phyloP scores from a whole-genome alignment of 2,888 invertebrate species.

The Anodontia alba region DNA sequence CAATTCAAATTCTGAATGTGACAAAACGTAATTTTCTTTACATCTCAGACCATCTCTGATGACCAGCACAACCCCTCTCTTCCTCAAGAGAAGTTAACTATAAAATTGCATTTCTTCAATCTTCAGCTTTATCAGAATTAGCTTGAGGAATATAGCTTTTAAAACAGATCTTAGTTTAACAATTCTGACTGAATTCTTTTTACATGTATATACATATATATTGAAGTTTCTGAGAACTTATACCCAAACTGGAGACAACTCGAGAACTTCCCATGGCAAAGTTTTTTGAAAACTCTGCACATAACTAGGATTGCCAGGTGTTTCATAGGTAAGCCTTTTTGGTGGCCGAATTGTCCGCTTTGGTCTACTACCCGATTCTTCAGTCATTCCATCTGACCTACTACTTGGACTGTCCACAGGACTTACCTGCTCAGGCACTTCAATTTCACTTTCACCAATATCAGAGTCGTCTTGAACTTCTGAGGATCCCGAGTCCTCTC shows the following conservation, averaged over 20 bases:
- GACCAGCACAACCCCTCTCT: no score
- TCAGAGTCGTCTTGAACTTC: background rate
- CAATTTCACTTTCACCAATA: background rate
- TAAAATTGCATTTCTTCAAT: no score
- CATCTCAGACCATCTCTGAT: no score
- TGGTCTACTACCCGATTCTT: background rate
- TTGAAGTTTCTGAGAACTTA: background rate
- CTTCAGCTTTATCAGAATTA: no score
- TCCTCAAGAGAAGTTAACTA: no score
- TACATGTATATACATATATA: background rate
- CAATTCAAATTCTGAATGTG: no score
- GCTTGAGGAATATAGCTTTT: no score
- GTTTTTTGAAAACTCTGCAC: background rate
- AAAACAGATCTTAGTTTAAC: no score
- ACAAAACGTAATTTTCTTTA: no score
- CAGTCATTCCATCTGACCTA: background rate
- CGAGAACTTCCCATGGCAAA: background rate
- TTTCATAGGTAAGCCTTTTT: background rate
- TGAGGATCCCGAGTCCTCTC: background rate
- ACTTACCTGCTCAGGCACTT: background rate
- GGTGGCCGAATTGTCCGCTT: constrained; percentile 1
- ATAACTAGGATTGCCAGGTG: constrained; percentile 6
- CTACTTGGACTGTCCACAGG: background rate
- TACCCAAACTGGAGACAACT: background rate
- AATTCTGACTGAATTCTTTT: no score